A percentile compares a stretch with the other conserved stretches of the same genome.
Conservation (phyloP, 2,888 invertebrate genomes). For the Leptothorax acervorum region DNA sequence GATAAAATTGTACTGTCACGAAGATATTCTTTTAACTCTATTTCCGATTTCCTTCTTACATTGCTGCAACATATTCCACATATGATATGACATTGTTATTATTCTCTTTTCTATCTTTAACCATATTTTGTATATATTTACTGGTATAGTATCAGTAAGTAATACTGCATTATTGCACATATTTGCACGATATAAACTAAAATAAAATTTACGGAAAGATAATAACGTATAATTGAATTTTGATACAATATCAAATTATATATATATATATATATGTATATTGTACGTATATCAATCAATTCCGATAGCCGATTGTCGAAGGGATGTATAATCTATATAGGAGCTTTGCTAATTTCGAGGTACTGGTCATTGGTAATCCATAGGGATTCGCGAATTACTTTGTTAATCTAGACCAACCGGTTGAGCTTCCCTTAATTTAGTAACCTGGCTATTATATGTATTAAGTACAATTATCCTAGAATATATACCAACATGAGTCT, state of each 20-base stretch:
- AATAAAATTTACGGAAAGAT: background rate
- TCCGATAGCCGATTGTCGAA: background rate
- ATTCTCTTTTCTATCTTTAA: background rate
- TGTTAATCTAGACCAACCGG: slow-evolving; percentile 68
- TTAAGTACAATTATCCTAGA: slow-evolving; percentile 68
- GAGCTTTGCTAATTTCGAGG: slow-evolving; percentile 50
- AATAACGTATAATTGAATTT: background rate
- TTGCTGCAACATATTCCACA: background rate
- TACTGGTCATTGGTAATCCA: slow-evolving; percentile 51
- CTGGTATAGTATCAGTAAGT: background rate
- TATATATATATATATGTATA: background rate
- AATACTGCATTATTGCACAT: background rate
- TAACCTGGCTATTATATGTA: slow-evolving; percentile 69
- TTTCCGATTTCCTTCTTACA: slow-evolving; percentile 41
- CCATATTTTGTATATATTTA: background rate
- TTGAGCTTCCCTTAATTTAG: slow-evolving; percentile 70
- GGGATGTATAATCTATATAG: slow-evolving; percentile 18
- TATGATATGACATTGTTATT: background rate
- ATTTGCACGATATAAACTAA: background rate
- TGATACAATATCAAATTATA: too few relatives aligned
- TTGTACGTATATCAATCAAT: slow-evolving; percentile 12
- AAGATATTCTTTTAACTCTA: slow-evolving; percentile 44
- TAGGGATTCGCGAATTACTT: slow-evolving; percentile 70
- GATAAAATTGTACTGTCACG: slow-evolving; percentile 57
- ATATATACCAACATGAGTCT: slow-evolving; percentile 9